These are phyloP conservation scores for Ypsolopha scabrella DNA, from an alignment of 2,888 invertebrate genomes.

Conservation along the genomic window DNA sequence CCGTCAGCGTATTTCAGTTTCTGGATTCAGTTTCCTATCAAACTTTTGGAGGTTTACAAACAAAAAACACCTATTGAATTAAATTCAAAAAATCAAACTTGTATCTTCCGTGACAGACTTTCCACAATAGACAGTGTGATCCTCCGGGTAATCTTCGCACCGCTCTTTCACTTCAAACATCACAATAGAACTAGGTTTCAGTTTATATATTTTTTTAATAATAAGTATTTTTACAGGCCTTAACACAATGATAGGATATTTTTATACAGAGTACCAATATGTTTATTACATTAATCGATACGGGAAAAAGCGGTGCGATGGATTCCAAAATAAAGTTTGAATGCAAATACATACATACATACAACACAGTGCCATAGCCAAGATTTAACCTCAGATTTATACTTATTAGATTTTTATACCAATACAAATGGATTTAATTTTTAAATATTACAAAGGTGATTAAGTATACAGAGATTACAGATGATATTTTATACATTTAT, in stretches of 20 bases:
- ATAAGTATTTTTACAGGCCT: constrained; percentile 37
- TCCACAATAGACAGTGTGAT: constrained; percentile 42
- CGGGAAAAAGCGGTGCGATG: constrained; percentile 28
- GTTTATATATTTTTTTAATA: constrained; percentile 26
- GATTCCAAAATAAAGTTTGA: constrained; percentile 57
- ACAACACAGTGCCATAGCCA: constrained; percentile 64
- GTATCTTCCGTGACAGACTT: constrained; percentile 52
- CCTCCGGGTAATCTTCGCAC: constrained; percentile 45
- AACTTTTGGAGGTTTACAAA: constrained; percentile 68
- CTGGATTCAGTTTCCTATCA: constrained; percentile 62
- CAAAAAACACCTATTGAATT: constrained; percentile 47
- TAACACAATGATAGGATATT: constrained; percentile 66
- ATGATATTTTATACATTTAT: constrained; percentile 72
- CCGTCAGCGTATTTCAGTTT: constrained; percentile 35
- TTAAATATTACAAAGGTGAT: constrained; percentile 69
- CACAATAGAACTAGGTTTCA: constrained; percentile 39
- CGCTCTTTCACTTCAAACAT: constrained; percentile 23
- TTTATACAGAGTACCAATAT: constrained; percentile 52
- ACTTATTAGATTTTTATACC: constrained; percentile 70
- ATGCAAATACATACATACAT: constrained; percentile 34
- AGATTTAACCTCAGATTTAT: constrained; percentile 65
- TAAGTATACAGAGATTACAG: constrained; percentile 71
- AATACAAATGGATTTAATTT: constrained; percentile 71
- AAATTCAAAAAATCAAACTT: constrained; percentile 32
- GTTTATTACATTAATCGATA: constrained; percentile 21